These are phyloP conservation scores for Stegophylla sp. DNA, from an alignment of 2,888 invertebrate species.

Conservation along the genomic window DNA sequence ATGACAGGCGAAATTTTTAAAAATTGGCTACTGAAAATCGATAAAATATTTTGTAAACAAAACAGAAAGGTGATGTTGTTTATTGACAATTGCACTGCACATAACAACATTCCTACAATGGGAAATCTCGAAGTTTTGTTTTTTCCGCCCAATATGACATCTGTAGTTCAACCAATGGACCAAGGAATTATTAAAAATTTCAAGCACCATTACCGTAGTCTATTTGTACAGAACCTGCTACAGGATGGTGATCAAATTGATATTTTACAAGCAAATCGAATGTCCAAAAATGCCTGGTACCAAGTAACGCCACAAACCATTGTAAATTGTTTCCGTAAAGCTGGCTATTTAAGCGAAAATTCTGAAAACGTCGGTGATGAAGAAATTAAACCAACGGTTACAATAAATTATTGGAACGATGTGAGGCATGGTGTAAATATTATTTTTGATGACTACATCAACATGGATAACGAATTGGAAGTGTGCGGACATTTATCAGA, in stretches of 20 bases:
- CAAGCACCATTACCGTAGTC: constrained; percentile 20
- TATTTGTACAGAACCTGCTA: constrained; percentile 2
- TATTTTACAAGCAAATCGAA: constrained; percentile 18
- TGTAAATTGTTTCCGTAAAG: neutral
- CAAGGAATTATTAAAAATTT: constrained; percentile 49
- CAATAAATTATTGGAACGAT: constrained; percentile 7
- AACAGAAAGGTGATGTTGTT: constrained; percentile 26
- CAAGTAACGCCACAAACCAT: neutral
- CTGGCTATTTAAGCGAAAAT: constrained; percentile 9
- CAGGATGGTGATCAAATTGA: constrained; percentile 6
- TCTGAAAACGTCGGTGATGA: constrained; percentile 8
- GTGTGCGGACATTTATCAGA: constrained; percentile 16
- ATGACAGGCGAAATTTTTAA: constrained; percentile 64
- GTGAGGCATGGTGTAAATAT: neutral
- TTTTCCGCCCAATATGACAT: constrained; percentile 58
- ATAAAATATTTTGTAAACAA: constrained; percentile 30
- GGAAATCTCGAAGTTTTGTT: constrained; percentile 62
- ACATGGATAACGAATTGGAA: neutral
- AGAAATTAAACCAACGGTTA: constrained; percentile 15
- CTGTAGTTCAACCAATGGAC: constrained; percentile 34
- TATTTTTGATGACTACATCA: too few species aligned
- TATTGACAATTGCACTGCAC: constrained; percentile 60
- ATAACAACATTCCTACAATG: constrained; percentile 44
- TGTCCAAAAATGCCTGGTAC: neutral
- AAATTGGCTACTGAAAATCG: constrained; percentile 61